A percentile compares a stretch with the other conserved stretches of the same genome.
Evolutionary conservation across 2,888 invertebrate species (phyloP).

Genomic region (Drosophila nr. fundita): DNA sequence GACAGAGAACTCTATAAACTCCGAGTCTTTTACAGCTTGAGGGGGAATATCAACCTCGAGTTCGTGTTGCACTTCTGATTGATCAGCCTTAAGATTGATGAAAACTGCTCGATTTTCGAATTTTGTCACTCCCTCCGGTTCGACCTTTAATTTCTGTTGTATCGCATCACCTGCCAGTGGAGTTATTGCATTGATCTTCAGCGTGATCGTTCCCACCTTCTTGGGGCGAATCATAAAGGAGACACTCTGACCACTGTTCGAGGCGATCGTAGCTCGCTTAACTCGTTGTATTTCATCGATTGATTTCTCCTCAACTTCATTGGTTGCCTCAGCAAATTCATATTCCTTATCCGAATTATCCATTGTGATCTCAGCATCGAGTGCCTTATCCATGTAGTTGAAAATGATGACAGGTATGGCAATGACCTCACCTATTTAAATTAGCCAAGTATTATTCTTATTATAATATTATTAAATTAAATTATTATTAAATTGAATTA

Average conservation of each 20-base stretch:
- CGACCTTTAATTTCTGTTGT: conserved; percentile 89
- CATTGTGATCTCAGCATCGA: conserved; percentile 92
- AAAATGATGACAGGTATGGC: conserved; percentile 94
- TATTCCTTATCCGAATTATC: conserved; percentile 92
- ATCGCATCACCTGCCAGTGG: conserved; percentile 92
- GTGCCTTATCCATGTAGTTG: conserved; percentile 93
- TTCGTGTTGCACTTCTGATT: conserved; percentile 86
- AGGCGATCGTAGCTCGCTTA: conserved; percentile 87
- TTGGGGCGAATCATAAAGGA: conserved; percentile 93
- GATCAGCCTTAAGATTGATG: conserved; percentile 87
- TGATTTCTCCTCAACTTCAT: conserved; percentile 89
- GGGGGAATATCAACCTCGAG: conserved; percentile 91
- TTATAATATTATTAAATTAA: background rate
- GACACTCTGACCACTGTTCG: conserved; percentile 91
- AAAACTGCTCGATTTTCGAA: conserved; percentile 90
- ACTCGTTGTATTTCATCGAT: conserved; percentile 85
- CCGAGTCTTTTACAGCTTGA: conserved; percentile 90
- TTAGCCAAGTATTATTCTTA: background rate
- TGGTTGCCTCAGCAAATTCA: conserved; percentile 92
- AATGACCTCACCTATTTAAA: conserved; percentile 91
- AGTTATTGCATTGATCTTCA: conserved; percentile 91
- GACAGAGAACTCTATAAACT: conserved; percentile 90
- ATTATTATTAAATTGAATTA: no score
- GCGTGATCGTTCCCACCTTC: conserved; percentile 89
- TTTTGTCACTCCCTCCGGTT: conserved; percentile 92